phyloP scores from a whole-genome alignment of 2,797 vertebrate genomes.

The Nyctibius grandis region DNA sequence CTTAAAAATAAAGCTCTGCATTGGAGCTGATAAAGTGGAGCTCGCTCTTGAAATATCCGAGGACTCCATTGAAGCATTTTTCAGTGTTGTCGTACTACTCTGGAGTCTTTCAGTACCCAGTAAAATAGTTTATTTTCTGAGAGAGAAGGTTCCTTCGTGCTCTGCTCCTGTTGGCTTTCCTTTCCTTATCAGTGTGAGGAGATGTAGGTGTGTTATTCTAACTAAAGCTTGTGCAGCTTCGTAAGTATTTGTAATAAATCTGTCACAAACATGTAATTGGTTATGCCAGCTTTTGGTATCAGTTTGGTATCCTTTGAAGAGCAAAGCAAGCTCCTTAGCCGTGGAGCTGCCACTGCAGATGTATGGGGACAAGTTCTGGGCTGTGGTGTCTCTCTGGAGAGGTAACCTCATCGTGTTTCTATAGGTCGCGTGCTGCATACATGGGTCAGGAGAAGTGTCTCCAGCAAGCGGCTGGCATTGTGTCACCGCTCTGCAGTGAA shows the following conservation, averaged over 20 bases:
- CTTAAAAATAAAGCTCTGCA: neutral
- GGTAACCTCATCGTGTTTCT: neutral
- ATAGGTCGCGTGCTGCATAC: rapidly evolving
- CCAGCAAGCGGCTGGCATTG: neutral
- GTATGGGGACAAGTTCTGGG: neutral
- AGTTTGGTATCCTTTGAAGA: neutral
- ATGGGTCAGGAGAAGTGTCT: neutral
- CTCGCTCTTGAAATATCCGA: neutral
- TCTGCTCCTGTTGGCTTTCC: conserved; percentile 20
- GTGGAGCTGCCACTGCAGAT: neutral
- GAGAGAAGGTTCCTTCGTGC: neutral
- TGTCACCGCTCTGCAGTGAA: neutral
- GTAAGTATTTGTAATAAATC: neutral
- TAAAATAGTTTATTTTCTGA: conserved; percentile 23
- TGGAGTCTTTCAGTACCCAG: neutral
- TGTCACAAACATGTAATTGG: neutral
- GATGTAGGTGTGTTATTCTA: neutral
- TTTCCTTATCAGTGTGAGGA: neutral
- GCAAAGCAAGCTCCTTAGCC: neutral
- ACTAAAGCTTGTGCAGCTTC: neutral
- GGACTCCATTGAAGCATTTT: neutral
- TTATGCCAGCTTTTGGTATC: neutral
- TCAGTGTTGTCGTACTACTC: neutral
- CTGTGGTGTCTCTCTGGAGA: neutral
- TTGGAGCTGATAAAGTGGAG: neutral